Evolutionary conservation across 2,797 vertebrate species (phyloP), one percentile per base, ranked within the genome.

Genomic region (Eulemur albifrons): DNA sequence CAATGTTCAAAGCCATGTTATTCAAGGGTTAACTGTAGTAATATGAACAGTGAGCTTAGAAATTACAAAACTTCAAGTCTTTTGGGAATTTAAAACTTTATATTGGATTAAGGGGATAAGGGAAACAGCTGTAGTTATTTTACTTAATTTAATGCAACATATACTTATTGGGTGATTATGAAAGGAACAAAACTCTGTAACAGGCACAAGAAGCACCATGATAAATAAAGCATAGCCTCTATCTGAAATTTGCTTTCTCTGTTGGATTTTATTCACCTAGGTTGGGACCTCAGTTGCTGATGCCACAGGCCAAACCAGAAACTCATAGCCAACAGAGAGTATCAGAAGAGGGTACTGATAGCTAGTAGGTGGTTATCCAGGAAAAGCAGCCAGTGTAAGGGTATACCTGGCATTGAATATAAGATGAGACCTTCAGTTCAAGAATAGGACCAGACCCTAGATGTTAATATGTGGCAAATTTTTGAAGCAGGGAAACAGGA

Each of bases 91-190:
- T 45, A 82, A 88, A 77, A 25, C 4, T 57, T 61, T 76, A 82
- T 18, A 67, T 75, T 23, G 14, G 13, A 27, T 70, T 43, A 85
- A 77, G 5, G 18, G 86, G 32, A 77, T 45, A 93, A 90, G 4
- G 18, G 54, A 90, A 97, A 85, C 1, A 48, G 30, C n/a, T 92
- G 23, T 43, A 61, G 43, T 83, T 32, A 63, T 63, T 96, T 96
- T 88, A 90, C 17, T 88, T 91, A 93, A 82, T 90, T 92, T 93
- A 93, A 75, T 90, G 9, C 63, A 61, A 63, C 6, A 81, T 73
- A 69, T 12, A 65, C 2, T 54, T 82, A 5, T 17, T 50, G 9
- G 25, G 0, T 88, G 38, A 80, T 94, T 92, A 61, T 54, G 14
- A 86, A 21, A 83, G 14, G 17, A 90, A 17, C 14, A 85, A 79